Percentiles rank a stretch among this genome's conserved stretches.
These are phyloP conservation scores for Macrosteles quadrilineatus DNA, from an alignment of 1,140 invertebrate genomes.

Conservation along the genomic window DNA sequence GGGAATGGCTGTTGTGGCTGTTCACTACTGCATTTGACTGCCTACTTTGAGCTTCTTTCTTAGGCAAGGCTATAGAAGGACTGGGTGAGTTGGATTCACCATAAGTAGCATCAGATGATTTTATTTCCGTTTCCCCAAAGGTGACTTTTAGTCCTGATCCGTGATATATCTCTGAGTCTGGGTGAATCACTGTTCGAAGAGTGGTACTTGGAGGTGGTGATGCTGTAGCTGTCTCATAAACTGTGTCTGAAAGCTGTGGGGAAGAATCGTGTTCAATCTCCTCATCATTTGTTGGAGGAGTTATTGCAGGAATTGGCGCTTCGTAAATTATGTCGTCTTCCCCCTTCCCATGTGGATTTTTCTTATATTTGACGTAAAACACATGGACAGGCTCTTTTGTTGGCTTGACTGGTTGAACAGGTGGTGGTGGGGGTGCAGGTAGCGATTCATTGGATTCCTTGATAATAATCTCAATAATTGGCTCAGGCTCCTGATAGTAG, in stretches of 20 bases:
- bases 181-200: slow-evolving; percentile 76
- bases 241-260: slow-evolving; percentile 44
- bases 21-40: slow-evolving; percentile 32
- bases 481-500: slow-evolving; percentile 77
- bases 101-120: slow-evolving; percentile 26
- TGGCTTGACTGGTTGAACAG: slow-evolving; percentile 52
- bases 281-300: slow-evolving; percentile 57
- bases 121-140: slow-evolving; percentile 38
- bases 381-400: slow-evolving; percentile 72
- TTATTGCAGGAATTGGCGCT: slow-evolving; percentile 70
- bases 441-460: slow-evolving; percentile 83
- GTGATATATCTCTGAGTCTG: slow-evolving; percentile 79
- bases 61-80: slow-evolving; percentile 35
- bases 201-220: slow-evolving; percentile 68
- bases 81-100: slow-evolving; percentile 32
- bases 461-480: slow-evolving; percentile 89
- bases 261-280: slow-evolving; percentile 35
- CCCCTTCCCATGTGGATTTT: slow-evolving; percentile 56
- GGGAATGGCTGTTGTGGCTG: slow-evolving; percentile 24
- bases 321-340: slow-evolving; percentile 71
- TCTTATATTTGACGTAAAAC: slow-evolving; percentile 87
- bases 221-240: slow-evolving; percentile 34
- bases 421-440: slow-evolving; percentile 59
- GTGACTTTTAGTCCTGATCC: slow-evolving; percentile 42
- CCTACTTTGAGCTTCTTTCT: slow-evolving; percentile 37